Percentiles rank a stretch among this genome's conserved stretches.
These are phyloP conservation scores for Macrophya alboannulata DNA, from an alignment of 2,888 invertebrate species.

Conservation along the genomic window DNA sequence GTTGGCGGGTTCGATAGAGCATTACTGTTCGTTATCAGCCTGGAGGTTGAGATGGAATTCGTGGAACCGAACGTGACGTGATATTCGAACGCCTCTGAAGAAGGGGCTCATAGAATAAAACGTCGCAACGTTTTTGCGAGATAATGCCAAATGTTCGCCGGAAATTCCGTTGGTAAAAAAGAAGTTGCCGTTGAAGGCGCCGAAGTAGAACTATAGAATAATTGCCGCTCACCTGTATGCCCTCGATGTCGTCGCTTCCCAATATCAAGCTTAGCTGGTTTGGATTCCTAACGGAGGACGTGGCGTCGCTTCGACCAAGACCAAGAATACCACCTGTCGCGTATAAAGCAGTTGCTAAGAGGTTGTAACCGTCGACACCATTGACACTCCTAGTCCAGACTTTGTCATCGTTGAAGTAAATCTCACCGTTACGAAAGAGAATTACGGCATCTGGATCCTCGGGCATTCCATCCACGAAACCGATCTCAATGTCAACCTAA, in stretches of 20 bases:
- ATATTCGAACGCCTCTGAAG: not conserved
- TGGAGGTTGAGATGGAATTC: not conserved
- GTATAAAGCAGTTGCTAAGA: not conserved
- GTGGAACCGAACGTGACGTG: not conserved
- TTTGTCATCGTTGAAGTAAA: not conserved
- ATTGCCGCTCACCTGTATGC: not conserved
- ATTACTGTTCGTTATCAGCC: not conserved
- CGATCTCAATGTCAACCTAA: conserved; percentile 74
- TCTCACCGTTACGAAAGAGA: too few species aligned
- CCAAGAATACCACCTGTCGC: not conserved
- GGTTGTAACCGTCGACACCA: not conserved
- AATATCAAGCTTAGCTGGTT: not conserved
- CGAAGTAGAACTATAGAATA: not conserved
- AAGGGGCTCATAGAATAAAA: too few species aligned
- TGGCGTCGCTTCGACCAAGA: not conserved
- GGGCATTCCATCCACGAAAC: not conserved
- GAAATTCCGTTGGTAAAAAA: not conserved
- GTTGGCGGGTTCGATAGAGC: not conserved
- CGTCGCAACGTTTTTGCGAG: not conserved
- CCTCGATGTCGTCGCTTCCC: not conserved
- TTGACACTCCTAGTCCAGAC: not conserved
- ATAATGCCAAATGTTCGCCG: not conserved
- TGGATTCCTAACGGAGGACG: not conserved
- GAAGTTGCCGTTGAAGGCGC: not conserved
- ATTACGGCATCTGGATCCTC: not conserved